phyloP scores from a whole-genome alignment of 2,888 invertebrate genomes.

The Nycteola revayana region DNA sequence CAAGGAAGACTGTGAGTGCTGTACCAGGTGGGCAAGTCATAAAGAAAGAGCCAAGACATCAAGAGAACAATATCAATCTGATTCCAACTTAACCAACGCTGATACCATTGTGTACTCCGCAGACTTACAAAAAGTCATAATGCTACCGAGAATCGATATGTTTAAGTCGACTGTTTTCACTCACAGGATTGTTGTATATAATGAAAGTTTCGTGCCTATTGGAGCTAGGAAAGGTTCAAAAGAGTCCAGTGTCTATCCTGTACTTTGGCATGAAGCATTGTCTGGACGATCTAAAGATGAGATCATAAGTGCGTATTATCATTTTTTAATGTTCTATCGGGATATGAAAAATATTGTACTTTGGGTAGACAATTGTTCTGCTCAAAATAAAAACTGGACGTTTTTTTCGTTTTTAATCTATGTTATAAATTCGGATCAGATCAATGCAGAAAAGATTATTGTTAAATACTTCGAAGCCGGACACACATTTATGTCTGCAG shows the following conservation, averaged over 20 bases:
- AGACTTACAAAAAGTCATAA: conserved; percentile 8
- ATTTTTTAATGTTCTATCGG: conserved; percentile 2
- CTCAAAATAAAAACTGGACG: conserved; percentile 3
- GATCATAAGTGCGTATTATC: conserved; percentile 5
- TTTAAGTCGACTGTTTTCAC: conserved; percentile 10
- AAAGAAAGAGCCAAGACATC: conserved; percentile 7
- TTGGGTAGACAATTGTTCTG: conserved; percentile 5
- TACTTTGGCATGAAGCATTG: conserved; percentile 8
- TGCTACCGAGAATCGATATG: conserved; percentile 7
- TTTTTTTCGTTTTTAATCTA: conserved; percentile 5
- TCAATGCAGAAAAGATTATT: conserved; percentile 10
- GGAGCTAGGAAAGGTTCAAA: conserved; percentile 5
- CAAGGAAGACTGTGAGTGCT: conserved; percentile 10
- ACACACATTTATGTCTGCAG: conserved; percentile 29
- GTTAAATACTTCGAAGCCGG: conserved; percentile 18
- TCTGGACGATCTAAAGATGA: conserved; percentile 3
- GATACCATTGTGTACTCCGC: conserved; percentile 5
- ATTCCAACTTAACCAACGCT: conserved; percentile 1
- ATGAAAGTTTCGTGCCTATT: conserved; percentile 9
- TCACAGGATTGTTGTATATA: conserved; percentile 8
- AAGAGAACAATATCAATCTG: conserved; percentile 11
- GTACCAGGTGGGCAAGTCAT: conserved; percentile 10
- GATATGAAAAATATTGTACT: conserved; percentile 4
- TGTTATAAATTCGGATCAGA: conserved; percentile 3
- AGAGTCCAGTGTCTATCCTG: conserved; percentile 3